Percentiles rank a stretch among this genome's conserved stretches.
These are phyloP conservation scores for Xenopus laevis DNA, from an alignment of 2,113 vertebrate genomes.

Conservation along the genomic window DNA sequence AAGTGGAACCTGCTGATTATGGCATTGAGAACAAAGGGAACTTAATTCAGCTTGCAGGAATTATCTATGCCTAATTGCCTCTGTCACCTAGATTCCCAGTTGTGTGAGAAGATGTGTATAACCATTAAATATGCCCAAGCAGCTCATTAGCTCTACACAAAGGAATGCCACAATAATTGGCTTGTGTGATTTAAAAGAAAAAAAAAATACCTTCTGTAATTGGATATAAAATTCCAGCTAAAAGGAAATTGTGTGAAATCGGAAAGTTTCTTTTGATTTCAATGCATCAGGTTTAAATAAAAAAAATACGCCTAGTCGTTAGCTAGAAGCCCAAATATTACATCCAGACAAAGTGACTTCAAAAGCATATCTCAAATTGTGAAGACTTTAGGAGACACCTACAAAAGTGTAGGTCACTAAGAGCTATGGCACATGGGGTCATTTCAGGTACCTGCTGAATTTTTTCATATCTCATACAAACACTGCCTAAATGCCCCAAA, in stretches of 20 bases:
- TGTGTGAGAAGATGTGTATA: conserved; percentile 31
- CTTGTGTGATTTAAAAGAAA: conserved; percentile 58
- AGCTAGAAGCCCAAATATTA: background rate
- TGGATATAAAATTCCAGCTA: conserved; percentile 68
- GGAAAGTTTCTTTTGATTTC: conserved; percentile 55
- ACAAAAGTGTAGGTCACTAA: too few relatives aligned
- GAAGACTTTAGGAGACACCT: too few relatives aligned
- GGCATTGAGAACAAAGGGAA: conserved; percentile 47
- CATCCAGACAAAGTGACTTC: too few relatives aligned
- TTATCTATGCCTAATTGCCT: conserved; percentile 62
- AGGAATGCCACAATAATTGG: conserved; percentile 60
- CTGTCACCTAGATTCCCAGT: conserved; percentile 60
- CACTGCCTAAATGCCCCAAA: too few relatives aligned
- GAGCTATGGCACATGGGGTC: too few relatives aligned
- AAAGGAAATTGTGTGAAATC: conserved; percentile 56
- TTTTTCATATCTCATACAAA: too few relatives aligned
- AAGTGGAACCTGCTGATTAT: too few relatives aligned
- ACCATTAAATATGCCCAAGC: conserved; percentile 41
- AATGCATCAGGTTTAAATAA: conserved; percentile 38
- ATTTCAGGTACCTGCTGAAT: too few relatives aligned
- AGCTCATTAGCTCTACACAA: conserved; percentile 64
- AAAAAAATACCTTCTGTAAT: conserved; percentile 17
- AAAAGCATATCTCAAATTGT: too few relatives aligned
- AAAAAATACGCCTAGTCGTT: background rate
- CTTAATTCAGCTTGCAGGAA: conserved; percentile 58